Percentiles rank a stretch among this genome's conserved stretches.
Evolutionary conservation across 2,888 invertebrate genomes (phyloP).

Genomic region (Scrobipalpa atriplicella): DNA sequence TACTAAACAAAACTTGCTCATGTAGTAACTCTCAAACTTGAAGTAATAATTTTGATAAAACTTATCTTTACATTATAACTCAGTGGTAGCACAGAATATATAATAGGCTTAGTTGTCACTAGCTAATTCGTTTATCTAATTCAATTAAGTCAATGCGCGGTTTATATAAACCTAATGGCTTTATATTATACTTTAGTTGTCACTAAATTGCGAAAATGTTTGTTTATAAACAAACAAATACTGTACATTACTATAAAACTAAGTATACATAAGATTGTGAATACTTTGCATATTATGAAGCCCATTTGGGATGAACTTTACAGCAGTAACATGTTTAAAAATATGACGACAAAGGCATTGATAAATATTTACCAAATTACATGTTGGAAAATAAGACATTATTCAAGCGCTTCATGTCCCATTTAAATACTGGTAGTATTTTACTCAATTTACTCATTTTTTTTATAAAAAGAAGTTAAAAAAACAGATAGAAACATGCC

Average conservation of each 20-base stretch:
- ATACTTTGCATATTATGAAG: no score
- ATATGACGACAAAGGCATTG: no score
- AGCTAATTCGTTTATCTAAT: constrained; percentile 14
- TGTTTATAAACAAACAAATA: background rate
- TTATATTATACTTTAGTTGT: background rate
- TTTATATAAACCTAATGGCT: background rate
- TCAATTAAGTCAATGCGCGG: constrained; percentile 8
- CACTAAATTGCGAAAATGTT: background rate
- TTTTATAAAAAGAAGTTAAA: no score
- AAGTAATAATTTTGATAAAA: constrained; percentile 10
- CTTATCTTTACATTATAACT: constrained; percentile 12
- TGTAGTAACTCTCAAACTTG: background rate
- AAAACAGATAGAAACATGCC: no score
- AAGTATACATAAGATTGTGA: background rate
- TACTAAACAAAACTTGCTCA: background rate
- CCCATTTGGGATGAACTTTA: no score
- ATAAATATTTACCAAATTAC: no score
- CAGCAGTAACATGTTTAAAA: no score
- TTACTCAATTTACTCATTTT: no score
- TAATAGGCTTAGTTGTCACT: background rate
- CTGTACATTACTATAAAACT: no score
- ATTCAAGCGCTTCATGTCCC: no score
- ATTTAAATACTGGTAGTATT: no score
- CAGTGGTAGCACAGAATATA: background rate
- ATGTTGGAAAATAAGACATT: no score